Percentiles rank a stretch among this genome's conserved stretches.
phyloP scores from a whole-genome alignment of 2,888 invertebrate species.

The Acholoe squamosa region DNA sequence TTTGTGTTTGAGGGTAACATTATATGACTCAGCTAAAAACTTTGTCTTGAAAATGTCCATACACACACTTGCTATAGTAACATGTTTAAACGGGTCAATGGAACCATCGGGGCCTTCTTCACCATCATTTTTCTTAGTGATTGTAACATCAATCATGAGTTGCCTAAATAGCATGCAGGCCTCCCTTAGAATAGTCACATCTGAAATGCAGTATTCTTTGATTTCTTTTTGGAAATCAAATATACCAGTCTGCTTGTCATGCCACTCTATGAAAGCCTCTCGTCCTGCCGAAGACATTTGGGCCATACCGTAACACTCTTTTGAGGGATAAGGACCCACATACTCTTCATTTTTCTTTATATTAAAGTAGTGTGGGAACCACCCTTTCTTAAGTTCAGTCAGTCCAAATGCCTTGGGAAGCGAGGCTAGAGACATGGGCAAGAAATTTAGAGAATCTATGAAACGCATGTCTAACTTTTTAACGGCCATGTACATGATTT shows the following conservation, averaged over 20 bases:
- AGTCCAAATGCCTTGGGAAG: constrained; percentile 30
- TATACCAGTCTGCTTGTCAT: neutral
- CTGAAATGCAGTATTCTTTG: constrained; percentile 26
- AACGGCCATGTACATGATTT: constrained; percentile 26
- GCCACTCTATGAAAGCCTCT: neutral
- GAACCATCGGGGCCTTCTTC: too few relatives aligned
- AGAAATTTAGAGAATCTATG: constrained; percentile 45
- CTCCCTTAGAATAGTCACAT: constrained; percentile 45
- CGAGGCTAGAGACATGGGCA: neutral
- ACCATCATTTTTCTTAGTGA: too few relatives aligned
- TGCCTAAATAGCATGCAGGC: neutral
- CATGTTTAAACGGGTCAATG: too few relatives aligned
- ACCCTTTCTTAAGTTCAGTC: constrained; percentile 46
- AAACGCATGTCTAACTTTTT: constrained; percentile 25
- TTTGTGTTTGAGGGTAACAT: too few relatives aligned
- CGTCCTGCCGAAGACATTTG: neutral
- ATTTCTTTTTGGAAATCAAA: constrained; percentile 22
- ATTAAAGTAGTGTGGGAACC: constrained; percentile 46
- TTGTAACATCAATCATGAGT: constrained; percentile 1
- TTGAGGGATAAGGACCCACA: neutral
- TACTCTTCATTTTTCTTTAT: constrained; percentile 4
- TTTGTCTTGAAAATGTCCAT: too few relatives aligned
- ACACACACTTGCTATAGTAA: too few relatives aligned
- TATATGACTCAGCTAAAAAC: too few relatives aligned
- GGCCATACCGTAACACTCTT: neutral